Base-by-base conservation (phyloP, 2,888 invertebrate genomes). In the Cryptocheilus praepositus region DNA sequence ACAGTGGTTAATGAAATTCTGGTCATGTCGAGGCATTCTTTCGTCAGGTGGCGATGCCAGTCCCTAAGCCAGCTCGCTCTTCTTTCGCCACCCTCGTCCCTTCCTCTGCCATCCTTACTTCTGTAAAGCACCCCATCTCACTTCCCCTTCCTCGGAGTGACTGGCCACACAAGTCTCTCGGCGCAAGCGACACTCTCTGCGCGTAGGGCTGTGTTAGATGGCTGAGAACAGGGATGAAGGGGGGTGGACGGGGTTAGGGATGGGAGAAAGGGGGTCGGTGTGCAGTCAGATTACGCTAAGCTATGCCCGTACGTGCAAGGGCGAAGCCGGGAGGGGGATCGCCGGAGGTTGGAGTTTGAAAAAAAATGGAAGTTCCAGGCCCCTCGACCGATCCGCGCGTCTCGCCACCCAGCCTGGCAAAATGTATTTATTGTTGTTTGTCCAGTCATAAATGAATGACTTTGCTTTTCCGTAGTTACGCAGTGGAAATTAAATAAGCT, bases 401-500 rank as follows among this genome's bases (percentile, higher is more conserved):
- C n/a, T 73, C 74, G 82, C 80, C 77, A 80, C 80, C 83, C 78
- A 13, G 69, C 70, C 73, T 70, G 79, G 84, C 84, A 84, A 88
- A 88, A 88, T 88, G 87, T 88, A 88, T 88, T 88, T 88, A 88
- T 88, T 88, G 88, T 88, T 88, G 88, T 88, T 88, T 87, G 88
- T 86, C 83, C 86, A 84, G 81, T n/a, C n/a, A n/a, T n/a, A n/a
- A n/a, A n/a, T n/a, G n/a, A n/a, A n/a, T n/a, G n/a, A n/a, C n/a
- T n/a, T n/a, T n/a, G n/a, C n/a, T n/a, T n/a, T n/a, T n/a, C n/a
- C n/a, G n/a, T n/a, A n/a, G n/a, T n/a, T n/a, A n/a, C n/a, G n/a
- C n/a, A n/a, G n/a, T n/a, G n/a, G n/a, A n/a, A n/a, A n/a, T n/a
- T n/a, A n/a, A n/a, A n/a, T n/a, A n/a, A n/a, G n/a, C n/a, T n/a